A percentile compares a stretch with the other conserved stretches of the same genome.
These are phyloP conservation scores for Scaptodrosophila lebanonensis DNA, from an alignment of 1,140 invertebrate species.

Conservation along the genomic window DNA sequence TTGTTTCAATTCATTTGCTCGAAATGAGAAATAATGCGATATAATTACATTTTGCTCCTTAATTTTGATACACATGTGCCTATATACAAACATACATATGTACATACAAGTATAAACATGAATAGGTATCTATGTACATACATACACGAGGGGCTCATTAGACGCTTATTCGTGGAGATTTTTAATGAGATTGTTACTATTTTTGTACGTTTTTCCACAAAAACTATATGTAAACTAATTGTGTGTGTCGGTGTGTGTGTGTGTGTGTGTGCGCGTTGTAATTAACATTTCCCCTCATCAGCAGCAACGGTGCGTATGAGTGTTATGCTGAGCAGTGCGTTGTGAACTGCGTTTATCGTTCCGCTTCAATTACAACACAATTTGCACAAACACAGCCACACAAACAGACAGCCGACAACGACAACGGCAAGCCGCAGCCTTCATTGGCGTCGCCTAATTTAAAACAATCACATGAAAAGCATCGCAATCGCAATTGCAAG, in stretches of 20 bases:
- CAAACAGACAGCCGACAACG: not conserved
- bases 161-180: conserved; percentile 33
- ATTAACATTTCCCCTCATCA: conserved; percentile 68
- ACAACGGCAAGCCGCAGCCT: not conserved
- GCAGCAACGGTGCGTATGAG: conserved; percentile 43
- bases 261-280: conserved; percentile 24
- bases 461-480: conserved; percentile 44
- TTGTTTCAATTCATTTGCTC: conserved; percentile 77
- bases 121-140: too few relatives aligned
- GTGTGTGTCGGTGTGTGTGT: conserved; percentile 3
- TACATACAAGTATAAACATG: too few relatives aligned
- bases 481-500: conserved; percentile 26
- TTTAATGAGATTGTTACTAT: conserved; percentile 74
- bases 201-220: conserved; percentile 73
- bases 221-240: conserved; percentile 40
- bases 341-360: conserved; percentile 30
- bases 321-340: conserved; percentile 22
- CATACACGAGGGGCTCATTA: too few relatives aligned
- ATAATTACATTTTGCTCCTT: conserved; percentile 61
- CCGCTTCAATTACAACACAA: conserved; percentile 42
- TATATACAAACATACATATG: too few relatives aligned
- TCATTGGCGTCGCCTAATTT: conserved; percentile 38
- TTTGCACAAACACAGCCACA: conserved; percentile 5
- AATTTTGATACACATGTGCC: too few relatives aligned
- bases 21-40: conserved; percentile 75